Evolutionary conservation across 2,888 invertebrate species (phyloP), one percentile per base, ranked within the genome.

Genomic region (Elegia similella): DNA sequence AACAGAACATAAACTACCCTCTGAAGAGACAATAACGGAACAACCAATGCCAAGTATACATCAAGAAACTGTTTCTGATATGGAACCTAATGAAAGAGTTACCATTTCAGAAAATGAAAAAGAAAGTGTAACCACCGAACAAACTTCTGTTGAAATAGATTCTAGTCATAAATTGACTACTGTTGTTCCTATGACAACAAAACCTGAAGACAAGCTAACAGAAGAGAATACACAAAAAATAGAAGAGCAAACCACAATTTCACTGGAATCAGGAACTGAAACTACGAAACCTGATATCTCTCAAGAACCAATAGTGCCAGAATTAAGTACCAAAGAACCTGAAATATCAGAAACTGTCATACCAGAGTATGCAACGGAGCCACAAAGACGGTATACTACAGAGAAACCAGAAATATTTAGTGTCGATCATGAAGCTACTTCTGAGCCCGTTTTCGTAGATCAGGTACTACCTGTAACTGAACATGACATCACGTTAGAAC

Each of bases 261-360:
- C 15, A 38, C 17, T 34, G 3, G 44, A 44, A n/a, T 1, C 29
- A 48, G 15, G 12, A 43, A 10, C 44, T 32, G 15, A 44, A 46
- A 55, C 44, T 6, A 30, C 32, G 12, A 32, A 44, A 55, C 15
- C 44, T 1, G 44, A 16, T n/a, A 34, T 50, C 10, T 34, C 50
- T 12, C 17, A 38, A 16, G 34, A 50, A 1, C 34, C 42, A 1
- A 12, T n/a, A 7, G 23, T 23, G 6, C 52, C 16, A 23, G 52
- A 53, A 42, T 13, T 38, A 17, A 13, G 34, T 17, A 42, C 30
- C 44, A 44, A 55, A 44, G 44, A 55, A 32, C 54, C 54, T 1
- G 54, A 55, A 34, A 17, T 6, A 17, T 43, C 34, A 3, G 53
- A 53, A 15, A 6, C 13, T 29, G 5, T 16, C 2, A n/a, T 32